Base-by-base conservation (phyloP, 2,888 invertebrate genomes). In the Drosophila monieri region DNA sequence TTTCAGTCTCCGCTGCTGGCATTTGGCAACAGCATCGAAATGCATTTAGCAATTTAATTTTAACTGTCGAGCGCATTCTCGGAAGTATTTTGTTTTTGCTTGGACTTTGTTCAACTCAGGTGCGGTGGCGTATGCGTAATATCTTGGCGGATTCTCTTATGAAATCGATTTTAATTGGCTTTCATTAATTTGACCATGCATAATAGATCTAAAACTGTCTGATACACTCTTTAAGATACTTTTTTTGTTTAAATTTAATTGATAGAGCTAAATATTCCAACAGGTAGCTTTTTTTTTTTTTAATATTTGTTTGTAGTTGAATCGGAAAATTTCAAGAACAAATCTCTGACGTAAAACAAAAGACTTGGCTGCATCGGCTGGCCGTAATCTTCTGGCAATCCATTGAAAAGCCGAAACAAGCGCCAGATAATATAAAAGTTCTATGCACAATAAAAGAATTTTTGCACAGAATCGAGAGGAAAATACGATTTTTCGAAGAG, bases 401-500 rank as follows among this genome's bases (percentile, higher is more conserved):
- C 52, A 67, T 69, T 49, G 49, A 55, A 62, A 52, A 53, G 59
- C 48, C 47, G 56, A 70, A 65, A 71, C 27, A 74, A 73, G 59
- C 64, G 52, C 46, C 56, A 61, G 70, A 69, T 70, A 68, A 74
- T 74, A 80, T 41, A 80, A 49, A 78, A 80, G 58, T 55, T 27
- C 48, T 54, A 57, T 35, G 47, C 39, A 41, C 44, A 67, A 66
- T 60, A 73, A 41, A 60, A 47, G 74, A 72, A 53, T 55, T 37
- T 66, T 65, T 32, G 27, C 53, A 54, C 32, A 73, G 61, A 51
- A 32, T 39, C 53, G 43, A 67, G 67, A 76, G 66, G 71, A 81
- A 86, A 80, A 74, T 85, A 57, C 66, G 68, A 10, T 76, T 84
- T 71, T 75, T 72, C 66, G 55, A 78, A 85, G 78, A 81, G 70